A percentile compares a stretch with the other conserved stretches of the same genome.
phyloP scores from a whole-genome alignment of 2,797 vertebrate species.

The Hylomyscus alleni region DNA sequence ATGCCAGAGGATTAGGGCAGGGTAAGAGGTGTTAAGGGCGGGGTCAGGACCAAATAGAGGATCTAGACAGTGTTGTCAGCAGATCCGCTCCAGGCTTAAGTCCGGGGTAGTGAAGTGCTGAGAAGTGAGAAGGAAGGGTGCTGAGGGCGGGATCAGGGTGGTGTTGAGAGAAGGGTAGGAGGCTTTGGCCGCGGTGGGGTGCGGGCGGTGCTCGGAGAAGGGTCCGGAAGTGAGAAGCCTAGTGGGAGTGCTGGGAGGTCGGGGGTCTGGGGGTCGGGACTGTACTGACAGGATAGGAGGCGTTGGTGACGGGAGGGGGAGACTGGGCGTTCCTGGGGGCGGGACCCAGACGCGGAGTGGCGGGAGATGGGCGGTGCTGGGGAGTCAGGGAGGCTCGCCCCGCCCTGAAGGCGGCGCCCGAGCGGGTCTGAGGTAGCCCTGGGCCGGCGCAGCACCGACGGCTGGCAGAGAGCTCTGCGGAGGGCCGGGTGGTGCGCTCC shows the following conservation, averaged over 20 bases:
- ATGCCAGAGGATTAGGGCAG: not conserved
- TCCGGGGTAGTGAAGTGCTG: too few relatives aligned
- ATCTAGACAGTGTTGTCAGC: not conserved
- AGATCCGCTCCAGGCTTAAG: not conserved
- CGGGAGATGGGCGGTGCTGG: not conserved
- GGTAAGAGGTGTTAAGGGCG: not conserved
- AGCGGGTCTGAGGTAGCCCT: not conserved
- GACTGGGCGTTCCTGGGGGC: not conserved
- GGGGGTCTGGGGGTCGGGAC: not conserved
- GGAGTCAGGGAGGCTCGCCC: not conserved
- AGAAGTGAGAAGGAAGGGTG: not conserved
- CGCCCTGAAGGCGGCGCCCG: not conserved
- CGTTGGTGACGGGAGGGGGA: not conserved
- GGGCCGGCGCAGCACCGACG: not conserved
- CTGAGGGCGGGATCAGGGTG: not conserved
- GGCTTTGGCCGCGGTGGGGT: not conserved
- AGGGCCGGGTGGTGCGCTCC: not conserved
- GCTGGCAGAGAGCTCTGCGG: not conserved
- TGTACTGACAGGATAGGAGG: not conserved
- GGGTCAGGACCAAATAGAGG: not conserved
- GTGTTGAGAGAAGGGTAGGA: too few relatives aligned
- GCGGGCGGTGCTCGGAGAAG: not conserved
- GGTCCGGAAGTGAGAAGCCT: not conserved
- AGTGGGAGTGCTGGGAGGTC: too few relatives aligned
- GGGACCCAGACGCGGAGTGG: not conserved